Base-by-base conservation (phyloP, 1,140 invertebrate species). In the Sipha flava region DNA sequence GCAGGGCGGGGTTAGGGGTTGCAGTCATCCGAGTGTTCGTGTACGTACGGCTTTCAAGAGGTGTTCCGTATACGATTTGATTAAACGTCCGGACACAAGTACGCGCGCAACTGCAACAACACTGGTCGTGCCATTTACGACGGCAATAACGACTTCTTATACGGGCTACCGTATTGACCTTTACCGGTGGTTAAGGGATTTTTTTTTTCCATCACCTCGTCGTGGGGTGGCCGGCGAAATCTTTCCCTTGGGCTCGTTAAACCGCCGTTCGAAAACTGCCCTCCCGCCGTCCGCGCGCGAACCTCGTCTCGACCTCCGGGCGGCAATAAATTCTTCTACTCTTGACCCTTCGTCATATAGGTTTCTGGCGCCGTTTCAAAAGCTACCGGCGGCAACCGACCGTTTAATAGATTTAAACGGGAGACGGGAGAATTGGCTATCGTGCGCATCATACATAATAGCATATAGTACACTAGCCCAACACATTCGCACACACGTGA, bases 321-420 rank as follows among this genome's bases (percentile, higher is more conserved):
- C 73, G 18, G 18, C 47, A 43, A 77, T 77, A 77, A 77, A 77
- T 77, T 77, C 73, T 43, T 43, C 21, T 21, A 40, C 52, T n/a
- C n/a, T 43, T 77, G 49, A 77, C 73, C 72, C 26, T 40, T 26
- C 66, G 66, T 52, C 47, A n/a, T 73, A 18, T 31, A 29, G 37
- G 14, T 43, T 43, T 4, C 34, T 77, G 73, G 73, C 73, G 52
- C 73, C 52, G 52, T 77, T 23, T 77, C 73, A 77, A 77, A 57
- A 40, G 34, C 31, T 57, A 59, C 52, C 72, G 29, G 21, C 26
- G 26, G 18, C 47, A 26, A 16, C 45, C 45, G 18, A 10, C n/a
- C 49, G 31, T 40, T 77, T 77, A 77, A 77, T 77, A 77, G 73
- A 77, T 77, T 77, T 77, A 77, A 77, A 59, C 73, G 66, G 14